phyloP scores from a whole-genome alignment of 2,797 vertebrate species.

The Huso huso region DNA sequence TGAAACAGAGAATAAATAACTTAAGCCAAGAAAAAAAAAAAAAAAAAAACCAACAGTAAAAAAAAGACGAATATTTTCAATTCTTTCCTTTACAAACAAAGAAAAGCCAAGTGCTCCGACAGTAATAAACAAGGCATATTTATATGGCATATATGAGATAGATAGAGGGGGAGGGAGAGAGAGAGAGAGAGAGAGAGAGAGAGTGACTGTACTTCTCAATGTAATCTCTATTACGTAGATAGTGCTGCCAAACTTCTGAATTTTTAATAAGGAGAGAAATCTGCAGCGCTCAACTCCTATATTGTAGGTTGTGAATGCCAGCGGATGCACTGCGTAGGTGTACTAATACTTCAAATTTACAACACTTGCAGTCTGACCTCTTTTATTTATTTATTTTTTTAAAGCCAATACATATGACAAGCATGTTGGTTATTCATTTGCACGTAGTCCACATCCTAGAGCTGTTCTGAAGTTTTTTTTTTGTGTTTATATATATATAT shows the following conservation, averaged over 20 bases:
- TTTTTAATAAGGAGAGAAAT: conserved; percentile 67
- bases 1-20: no score
- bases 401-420: no score
- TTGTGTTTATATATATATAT: no score
- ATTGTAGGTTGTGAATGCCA: conserved; percentile 61
- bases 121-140: conserved; percentile 40
- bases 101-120: conserved; percentile 21
- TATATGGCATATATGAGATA: no score
- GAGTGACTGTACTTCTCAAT: conserved; percentile 62
- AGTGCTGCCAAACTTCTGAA: conserved; percentile 62
- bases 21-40: no score
- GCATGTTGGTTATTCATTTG: no score
- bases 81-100: conserved; percentile 15
- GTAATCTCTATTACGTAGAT: conserved; percentile 62
- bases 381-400: no score
- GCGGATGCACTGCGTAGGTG: conserved; percentile 64
- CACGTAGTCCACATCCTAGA: no score
- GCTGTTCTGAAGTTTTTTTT: no score
- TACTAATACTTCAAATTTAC: conserved; percentile 64
- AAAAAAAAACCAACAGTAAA: no score
- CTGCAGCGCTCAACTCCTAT: conserved; percentile 51
- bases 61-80: no score
- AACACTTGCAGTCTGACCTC: conserved; percentile 2
- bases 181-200: conserved; percentile 32
- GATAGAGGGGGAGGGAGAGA: no score